Percentiles rank a stretch among this genome's conserved stretches.
phyloP scores from a whole-genome alignment of 2,888 invertebrate species.

The Acholoe squamosa region DNA sequence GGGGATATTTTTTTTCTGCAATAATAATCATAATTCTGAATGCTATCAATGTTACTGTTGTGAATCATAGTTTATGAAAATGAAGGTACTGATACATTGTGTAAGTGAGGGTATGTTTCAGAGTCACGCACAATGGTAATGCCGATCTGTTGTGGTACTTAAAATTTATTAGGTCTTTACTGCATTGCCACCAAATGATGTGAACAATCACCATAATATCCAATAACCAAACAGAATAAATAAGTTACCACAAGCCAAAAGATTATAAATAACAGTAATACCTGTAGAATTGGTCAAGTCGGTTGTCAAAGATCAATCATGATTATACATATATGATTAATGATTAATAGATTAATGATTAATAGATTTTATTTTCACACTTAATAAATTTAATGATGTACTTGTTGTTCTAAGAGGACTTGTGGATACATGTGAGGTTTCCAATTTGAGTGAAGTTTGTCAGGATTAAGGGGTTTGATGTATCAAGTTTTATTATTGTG shows the following conservation, averaged over 20 bases:
- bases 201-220: background rate
- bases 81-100: background rate
- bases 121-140: background rate
- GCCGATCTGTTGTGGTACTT: too few relatives aligned
- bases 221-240: background rate
- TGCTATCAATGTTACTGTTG: constrained; percentile 18
- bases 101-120: background rate
- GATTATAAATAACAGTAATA: too few relatives aligned
- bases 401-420: background rate
- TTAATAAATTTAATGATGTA: too few relatives aligned
- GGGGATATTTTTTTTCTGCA: background rate
- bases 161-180: background rate
- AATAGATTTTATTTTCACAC: too few relatives aligned
- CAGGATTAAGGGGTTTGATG: background rate
- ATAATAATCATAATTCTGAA: background rate
- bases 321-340: background rate
- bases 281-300: background rate
- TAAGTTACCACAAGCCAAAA: constrained; percentile 4
- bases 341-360: background rate
- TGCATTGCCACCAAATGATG: background rate
- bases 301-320: background rate
- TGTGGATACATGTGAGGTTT: background rate
- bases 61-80: background rate
- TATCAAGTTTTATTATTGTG: background rate
- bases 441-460: background rate